These are phyloP conservation scores for Myoxocephalus aenaeus DNA, from an alignment of 2,797 vertebrate species.

Conservation along the genomic window DNA sequence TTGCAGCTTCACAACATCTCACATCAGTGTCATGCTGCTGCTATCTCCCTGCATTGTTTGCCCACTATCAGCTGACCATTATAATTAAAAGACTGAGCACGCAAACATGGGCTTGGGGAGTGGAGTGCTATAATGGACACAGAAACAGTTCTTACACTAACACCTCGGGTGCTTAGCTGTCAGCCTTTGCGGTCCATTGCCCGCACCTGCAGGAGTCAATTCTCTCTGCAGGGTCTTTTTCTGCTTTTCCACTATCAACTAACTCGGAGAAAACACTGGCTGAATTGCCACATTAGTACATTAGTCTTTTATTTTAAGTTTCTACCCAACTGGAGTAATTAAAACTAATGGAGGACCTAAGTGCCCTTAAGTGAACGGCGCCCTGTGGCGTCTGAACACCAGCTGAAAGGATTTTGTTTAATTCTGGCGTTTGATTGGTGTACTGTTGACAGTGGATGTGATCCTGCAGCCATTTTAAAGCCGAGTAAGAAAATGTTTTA, in stretches of 20 bases:
- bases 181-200: slow-evolving; percentile 58
- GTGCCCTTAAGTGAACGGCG: slow-evolving; percentile 27
- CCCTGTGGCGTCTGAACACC: slow-evolving; percentile 15
- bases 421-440: slow-evolving; percentile 17
- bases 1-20: slow-evolving; percentile 23
- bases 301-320: slow-evolving; percentile 32
- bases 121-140: slow-evolving; percentile 31
- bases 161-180: slow-evolving; percentile 54
- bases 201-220: slow-evolving; percentile 48
- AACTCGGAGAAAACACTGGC: slow-evolving; percentile 32
- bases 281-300: slow-evolving; percentile 26
- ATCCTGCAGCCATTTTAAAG: background rate
- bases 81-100: slow-evolving; percentile 45
- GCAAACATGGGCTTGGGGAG: slow-evolving; percentile 29
- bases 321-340: slow-evolving; percentile 34
- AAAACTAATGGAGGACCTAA: slow-evolving; percentile 30
- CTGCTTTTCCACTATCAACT: slow-evolving; percentile 42
- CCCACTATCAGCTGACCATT: slow-evolving; percentile 36
- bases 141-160: slow-evolving; percentile 44
- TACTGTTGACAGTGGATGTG: background rate
- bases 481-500: background rate
- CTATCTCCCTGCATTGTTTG: slow-evolving; percentile 16
- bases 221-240: slow-evolving; percentile 55
- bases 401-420: slow-evolving; percentile 23
- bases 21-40: slow-evolving; percentile 6